Evolutionary conservation across 2,113 vertebrate species (phyloP).

Genomic region (Varanus salvator): DNA sequence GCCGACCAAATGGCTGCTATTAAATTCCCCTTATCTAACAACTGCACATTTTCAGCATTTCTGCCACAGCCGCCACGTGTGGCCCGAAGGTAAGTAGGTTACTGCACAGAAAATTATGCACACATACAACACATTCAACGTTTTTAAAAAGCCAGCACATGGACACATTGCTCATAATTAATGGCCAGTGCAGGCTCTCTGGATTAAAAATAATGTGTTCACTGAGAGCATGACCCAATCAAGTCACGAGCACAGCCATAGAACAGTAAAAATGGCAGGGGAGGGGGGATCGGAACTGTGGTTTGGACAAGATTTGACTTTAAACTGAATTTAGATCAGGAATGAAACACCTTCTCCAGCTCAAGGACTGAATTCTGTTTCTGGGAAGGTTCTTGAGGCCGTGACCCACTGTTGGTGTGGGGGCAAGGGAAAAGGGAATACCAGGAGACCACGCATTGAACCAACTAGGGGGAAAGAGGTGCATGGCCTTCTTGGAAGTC

Average conservation of each 20-base stretch:
- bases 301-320: neutral
- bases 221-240: constrained; percentile 4
- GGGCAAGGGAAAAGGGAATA: too few relatives aligned
- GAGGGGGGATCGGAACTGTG: neutral
- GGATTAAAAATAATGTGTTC: constrained; percentile 10
- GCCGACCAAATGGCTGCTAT: constrained; percentile 43
- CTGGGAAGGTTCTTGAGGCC: too few relatives aligned
- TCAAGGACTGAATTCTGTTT: too few relatives aligned
- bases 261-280: neutral
- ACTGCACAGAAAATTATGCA: neutral
- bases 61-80: neutral
- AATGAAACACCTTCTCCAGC: too few relatives aligned
- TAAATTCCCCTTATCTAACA: constrained; percentile 64
- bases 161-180: constrained; percentile 6
- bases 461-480: too few relatives aligned
- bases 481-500: too few relatives aligned
- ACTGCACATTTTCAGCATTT: constrained; percentile 61
- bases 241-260: neutral
- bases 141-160: neutral
- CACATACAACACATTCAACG: neutral
- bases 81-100: constrained; percentile 18
- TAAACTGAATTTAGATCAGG: neutral
- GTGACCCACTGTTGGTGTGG: too few relatives aligned
- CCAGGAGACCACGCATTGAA: too few relatives aligned
- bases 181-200: neutral